A percentile compares a stretch with the other conserved stretches of the same genome.
phyloP scores from a whole-genome alignment of 2,113 vertebrate genomes.

The Lethenteron reissneri region DNA sequence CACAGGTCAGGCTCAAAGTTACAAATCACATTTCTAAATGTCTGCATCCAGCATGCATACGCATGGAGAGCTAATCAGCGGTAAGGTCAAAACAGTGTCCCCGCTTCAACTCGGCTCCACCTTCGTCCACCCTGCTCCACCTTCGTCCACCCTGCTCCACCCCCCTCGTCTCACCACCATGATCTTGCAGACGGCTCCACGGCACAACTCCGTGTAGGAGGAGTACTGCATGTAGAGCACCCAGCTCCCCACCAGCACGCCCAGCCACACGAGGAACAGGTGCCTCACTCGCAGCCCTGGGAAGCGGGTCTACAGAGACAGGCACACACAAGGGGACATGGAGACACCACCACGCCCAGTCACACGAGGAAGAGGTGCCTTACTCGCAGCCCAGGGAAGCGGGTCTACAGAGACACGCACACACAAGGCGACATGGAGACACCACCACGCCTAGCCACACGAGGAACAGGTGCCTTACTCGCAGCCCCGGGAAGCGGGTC shows the following conservation, averaged over 20 bases:
- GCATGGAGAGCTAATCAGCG: background rate
- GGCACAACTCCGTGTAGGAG: constrained; percentile 66
- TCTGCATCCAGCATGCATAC: background rate
- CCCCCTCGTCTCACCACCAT: constrained; percentile 50
- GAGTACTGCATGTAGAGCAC: constrained; percentile 71
- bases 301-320: constrained; percentile 38
- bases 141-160: background rate
- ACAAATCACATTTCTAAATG: background rate
- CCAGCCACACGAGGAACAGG: constrained; percentile 65
- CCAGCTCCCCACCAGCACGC: constrained; percentile 68
- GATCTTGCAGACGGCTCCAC: constrained; percentile 56
- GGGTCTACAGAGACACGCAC: too few species aligned
- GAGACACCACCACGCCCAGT: too few species aligned
- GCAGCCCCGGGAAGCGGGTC: too few species aligned
- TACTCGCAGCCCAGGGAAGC: too few species aligned
- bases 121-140: background rate
- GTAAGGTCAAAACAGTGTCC: background rate
- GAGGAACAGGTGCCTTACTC: too few species aligned
- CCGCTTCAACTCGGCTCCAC: background rate
- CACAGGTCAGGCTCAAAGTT: background rate
- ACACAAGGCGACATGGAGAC: too few species aligned
- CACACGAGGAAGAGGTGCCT: too few species aligned
- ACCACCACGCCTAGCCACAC: too few species aligned
- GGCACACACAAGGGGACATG: background rate
- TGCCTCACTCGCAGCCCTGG: constrained; percentile 74